Conservation (phyloP, 2,113 vertebrate species). For the Laterallus jamaicensis region DNA sequence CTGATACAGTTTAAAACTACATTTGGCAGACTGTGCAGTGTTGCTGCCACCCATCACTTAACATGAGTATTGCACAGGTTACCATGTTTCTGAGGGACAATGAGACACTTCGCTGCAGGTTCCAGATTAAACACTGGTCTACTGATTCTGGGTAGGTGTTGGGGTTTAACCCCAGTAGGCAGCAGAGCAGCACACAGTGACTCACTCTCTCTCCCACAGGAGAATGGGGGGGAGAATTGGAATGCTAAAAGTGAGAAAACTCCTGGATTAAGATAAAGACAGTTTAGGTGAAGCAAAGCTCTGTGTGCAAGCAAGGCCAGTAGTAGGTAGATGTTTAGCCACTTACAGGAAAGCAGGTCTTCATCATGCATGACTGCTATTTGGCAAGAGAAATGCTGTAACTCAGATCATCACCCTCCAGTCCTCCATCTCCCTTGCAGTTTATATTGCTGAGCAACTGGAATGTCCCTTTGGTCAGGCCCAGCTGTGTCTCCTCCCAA, state of each 20-base stretch:
- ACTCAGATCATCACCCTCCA: accelerated
- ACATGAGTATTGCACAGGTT: not conserved
- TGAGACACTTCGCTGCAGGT: accelerated
- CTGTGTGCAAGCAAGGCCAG: not conserved
- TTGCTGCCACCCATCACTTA: slow-evolving; percentile 3
- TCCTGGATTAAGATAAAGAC: not conserved
- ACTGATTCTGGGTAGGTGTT: not conserved
- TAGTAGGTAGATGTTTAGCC: not conserved
- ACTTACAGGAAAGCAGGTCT: not conserved
- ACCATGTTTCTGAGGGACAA: not conserved
- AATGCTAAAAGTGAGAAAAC: not conserved
- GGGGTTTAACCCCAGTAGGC: not conserved
- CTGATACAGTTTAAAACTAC: not conserved
- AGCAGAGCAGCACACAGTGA: not conserved
- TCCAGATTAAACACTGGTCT: not conserved
- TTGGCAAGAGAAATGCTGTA: not conserved
- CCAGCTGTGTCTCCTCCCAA: not conserved
- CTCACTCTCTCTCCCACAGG: too few relatives aligned
- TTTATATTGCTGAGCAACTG: not conserved
- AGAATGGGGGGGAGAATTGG: too few relatives aligned
- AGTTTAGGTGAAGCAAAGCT: not conserved
- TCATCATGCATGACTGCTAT: accelerated
- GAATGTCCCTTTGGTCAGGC: not conserved
- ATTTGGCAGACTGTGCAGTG: not conserved
- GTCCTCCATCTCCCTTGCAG: not conserved